Base-by-base conservation (phyloP, 2,113 vertebrate species). In the Muscicapa adusta region DNA sequence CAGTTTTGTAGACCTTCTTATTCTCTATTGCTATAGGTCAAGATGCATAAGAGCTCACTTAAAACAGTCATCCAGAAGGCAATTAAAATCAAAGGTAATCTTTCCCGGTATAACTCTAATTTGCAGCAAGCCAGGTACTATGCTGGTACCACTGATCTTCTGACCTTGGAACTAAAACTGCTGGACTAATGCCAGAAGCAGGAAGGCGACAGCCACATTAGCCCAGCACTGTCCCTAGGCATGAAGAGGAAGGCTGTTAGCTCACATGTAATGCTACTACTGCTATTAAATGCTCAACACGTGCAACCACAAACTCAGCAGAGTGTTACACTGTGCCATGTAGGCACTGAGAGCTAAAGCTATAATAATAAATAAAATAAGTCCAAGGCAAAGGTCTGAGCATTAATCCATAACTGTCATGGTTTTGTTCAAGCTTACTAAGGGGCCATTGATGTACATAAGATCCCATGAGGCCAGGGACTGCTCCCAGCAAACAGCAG, bases 271-370 rank as follows among this genome's bases (percentile, higher is more conserved):
- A 0, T 2, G 9, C 48, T 48, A 3, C 36, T 36, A 20, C 40
- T 40, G 34, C 61, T 19, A 15, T 15, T 60, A 85, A 75, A 56
- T 5, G 14, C 33, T 29, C 18, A 3, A 18, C 4, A 0, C 4
- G 12, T 8, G 29, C 36, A 26, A 60, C 80, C 26, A 53, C 65
- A 67, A 78, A 65, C n/a, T 48, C 40, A 31, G 76, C 42, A 29
- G 29, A n/a, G 45, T 2, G 0, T 12, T 15, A 5, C 24, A 18
- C 0, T 11, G 23, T 33, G 25, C 67, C 26, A 54, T 0, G 2
- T 2, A 80, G 57, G 23, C 34, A 12, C 80, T 77, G 20, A 34
- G 18, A 71, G 43, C 14, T 82, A 68, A 75, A 79, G n/a, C 25
- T 36, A 1, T 6, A 67, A 51, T 7, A 72, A 63, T 8, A 77